A percentile compares a stretch with the other conserved stretches of the same genome.
Conservation (phyloP, 2,797 vertebrate genomes). For the Aphelocoma californica region DNA sequence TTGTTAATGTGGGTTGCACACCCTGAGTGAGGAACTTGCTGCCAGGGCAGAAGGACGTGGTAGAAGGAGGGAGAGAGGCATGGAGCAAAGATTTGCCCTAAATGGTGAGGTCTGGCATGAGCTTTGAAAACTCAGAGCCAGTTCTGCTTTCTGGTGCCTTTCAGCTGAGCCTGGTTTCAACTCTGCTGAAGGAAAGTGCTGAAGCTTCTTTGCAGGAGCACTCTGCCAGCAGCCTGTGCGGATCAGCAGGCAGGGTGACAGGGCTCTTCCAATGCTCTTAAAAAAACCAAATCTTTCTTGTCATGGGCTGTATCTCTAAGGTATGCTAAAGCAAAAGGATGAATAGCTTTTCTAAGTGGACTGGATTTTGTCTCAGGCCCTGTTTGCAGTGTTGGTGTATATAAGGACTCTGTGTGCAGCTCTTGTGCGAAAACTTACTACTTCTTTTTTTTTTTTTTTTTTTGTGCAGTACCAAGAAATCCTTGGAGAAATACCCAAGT, state of each 20-base stretch:
- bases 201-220: background rate
- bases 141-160: background rate
- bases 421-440: background rate
- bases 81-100: background rate
- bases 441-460: fast-evolving
- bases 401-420: background rate
- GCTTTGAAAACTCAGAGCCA: background rate
- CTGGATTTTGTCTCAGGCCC: background rate
- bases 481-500: background rate
- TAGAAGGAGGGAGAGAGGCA: background rate
- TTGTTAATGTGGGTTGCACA: background rate
- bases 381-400: background rate
- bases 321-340: background rate
- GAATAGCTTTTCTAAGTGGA: background rate
- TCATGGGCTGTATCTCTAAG: background rate
- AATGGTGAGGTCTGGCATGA: background rate
- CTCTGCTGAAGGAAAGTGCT: background rate
- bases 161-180: background rate
- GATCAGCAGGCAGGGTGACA: fast-evolving
- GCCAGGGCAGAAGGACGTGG: background rate
- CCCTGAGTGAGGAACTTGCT: background rate
- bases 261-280: background rate
- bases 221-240: fast-evolving
- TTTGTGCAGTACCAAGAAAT: background rate
- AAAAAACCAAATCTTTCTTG: background rate